Evolutionary conservation across 2,888 invertebrate genomes (phyloP), one percentile per base, ranked within the genome.

Genomic region (Cataglyphis livida): DNA sequence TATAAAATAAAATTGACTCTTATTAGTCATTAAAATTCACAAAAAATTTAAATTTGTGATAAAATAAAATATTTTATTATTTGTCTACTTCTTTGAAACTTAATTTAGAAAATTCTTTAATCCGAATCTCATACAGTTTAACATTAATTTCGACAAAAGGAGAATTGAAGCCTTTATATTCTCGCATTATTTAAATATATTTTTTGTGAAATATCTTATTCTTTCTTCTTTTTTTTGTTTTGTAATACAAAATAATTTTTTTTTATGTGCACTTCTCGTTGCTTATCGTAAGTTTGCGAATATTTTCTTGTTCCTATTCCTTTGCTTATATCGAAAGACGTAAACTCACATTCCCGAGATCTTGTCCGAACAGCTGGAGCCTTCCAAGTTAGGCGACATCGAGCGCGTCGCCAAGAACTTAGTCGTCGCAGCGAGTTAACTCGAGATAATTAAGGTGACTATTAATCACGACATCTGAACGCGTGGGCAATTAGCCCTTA

Each of bases 381-480:
- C 35, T 32, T 7, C 66, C 18, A 61, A 81, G 66, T 85, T 71
- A 28, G 59, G 51, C 82, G 71, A 81, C 83, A 73, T 78, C 32
- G 74, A 38, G 81, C 57, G 62, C 81, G 59, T 61, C 54, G 66
- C 48, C 62, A 83, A 82, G 64, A 74, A 78, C 82, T 81, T 79
- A 86, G 54, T 66, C 66, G 76, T 76, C 85, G 68, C 70, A 64
- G 74, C 64, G 71, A 82, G 83, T 83, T 83, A 84, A 87, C 84
- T 54, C 70, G 76, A 28, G 86, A 74, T 75, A 85, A 87, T 87
- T 86, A 85, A 89, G 76, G 62, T 57, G 48, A 68, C 79, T 83
- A 89, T 89, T 89, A 89, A 89, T 89, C 88, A 88, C 59, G 74
- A 38, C 70, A 65, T 84, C 62, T 75, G 82, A 88, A 89, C 83